Evolutionary conservation across 2,888 invertebrate genomes (phyloP).

Genomic region (Cataglyphis altisquamis): DNA sequence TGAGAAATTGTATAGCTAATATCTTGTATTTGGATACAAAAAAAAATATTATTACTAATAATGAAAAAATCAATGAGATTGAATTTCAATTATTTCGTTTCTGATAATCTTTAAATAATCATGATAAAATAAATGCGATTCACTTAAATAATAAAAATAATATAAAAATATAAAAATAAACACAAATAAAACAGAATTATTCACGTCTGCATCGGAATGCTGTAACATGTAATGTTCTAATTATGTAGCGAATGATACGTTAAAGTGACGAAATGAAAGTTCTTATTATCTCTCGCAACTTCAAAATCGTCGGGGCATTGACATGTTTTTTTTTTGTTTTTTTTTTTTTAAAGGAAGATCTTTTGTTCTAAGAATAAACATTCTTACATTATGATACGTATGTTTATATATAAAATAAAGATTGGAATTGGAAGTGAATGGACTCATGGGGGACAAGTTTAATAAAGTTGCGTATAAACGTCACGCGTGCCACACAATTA

Average conservation of each 20-base stretch:
- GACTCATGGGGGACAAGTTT: background rate
- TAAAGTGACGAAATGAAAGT: background rate
- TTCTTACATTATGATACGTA: background rate
- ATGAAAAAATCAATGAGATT: background rate
- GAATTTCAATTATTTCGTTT: background rate
- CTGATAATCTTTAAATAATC: background rate
- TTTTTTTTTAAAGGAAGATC: background rate
- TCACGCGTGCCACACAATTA: constrained; percentile 10
- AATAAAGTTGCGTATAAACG: background rate
- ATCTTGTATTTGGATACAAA: background rate
- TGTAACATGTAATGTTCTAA: constrained; percentile 1
- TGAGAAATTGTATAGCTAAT: background rate
- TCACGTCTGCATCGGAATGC: background rate
- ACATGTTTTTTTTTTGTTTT: background rate
- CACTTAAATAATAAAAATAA: background rate
- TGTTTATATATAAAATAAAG: background rate
- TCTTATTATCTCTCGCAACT: background rate
- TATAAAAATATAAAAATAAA: too few species aligned
- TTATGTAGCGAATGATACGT: background rate
- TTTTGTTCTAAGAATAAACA: background rate
- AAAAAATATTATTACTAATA: background rate
- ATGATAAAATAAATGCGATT: background rate
- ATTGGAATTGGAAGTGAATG: background rate
- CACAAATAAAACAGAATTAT: too few species aligned
- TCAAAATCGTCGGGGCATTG: background rate